Evolutionary conservation across 2,113 vertebrate species (phyloP), one percentile per base, ranked within the genome.

Genomic region (Thunnus thynnus): DNA sequence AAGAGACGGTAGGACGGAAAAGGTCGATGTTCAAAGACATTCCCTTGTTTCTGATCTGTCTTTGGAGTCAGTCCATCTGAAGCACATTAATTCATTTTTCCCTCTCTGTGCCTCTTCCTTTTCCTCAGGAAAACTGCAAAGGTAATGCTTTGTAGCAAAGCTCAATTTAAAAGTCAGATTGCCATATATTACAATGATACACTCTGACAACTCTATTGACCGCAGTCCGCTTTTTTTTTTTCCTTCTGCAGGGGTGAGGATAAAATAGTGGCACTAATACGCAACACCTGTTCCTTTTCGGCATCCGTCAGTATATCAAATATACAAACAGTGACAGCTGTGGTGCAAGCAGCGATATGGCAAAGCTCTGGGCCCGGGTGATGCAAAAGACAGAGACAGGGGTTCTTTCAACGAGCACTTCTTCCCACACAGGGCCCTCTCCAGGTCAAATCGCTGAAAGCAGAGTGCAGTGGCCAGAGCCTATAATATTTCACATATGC

Each of bases 251-350:
- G 22, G 5, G 11, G 51, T 32, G 58, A 62, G n/a, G 47, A 78
- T 68, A 83, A 91, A 80, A 84, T 27, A 85, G 88, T 90, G 88
- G 89, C 92, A 86, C 83, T 92, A 95, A 95, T 85, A 78, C 7
- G 79, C 56, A 91, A 88, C 92, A 95, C 92, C 93, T 96, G 94
- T 90, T 96, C 87, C 89, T 89, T 82, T 87, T 88, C 82, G 80
- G 74, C 55, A 77, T 85, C 93, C 84, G 51, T 93, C 90, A 92
- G 72, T 87, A 86, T 92, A 91, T 94, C 89, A 92, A 88, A 86
- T 14, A 6, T 78, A 95, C 58, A 17, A 94, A 93, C 90, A 93
- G 79, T 85, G 89, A 94, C 94, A 96, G 93, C 93, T 96, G 93
- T 84, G 91, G 89, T 78, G 88, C 85, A 71, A 85, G 89, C 89